Evolutionary conservation across 1,140 invertebrate species (phyloP), one percentile per base, ranked within the genome.

Genomic region (Penaeus vannamei): DNA sequence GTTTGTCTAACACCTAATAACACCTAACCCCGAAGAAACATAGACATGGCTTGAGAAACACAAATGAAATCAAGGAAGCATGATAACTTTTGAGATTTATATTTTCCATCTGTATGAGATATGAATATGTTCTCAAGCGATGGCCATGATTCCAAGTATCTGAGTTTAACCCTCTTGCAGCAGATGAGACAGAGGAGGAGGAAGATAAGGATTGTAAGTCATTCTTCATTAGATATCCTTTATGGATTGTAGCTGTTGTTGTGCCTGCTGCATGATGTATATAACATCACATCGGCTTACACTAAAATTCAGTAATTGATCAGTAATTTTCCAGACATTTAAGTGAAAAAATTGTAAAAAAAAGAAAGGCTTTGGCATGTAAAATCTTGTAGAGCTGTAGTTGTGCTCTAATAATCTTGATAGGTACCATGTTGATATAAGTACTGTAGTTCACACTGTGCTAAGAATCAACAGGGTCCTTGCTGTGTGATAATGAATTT

Each of bases 171-270:
- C 81, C 62, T 62, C 81, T 89, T 89, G 76, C 87, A 89, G 87
- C 87, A 84, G 87, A 89, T 66, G 87, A 85, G 32, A 89, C 87
- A 53, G 86, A 86, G 72, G 86, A 89, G 69, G 82, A 89, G 66
- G 85, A 86, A 62, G 87, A 89, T 72, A 84, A 84, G 81, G 87
- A 89, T 29, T 89, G 87, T 89, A 89, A 89, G 87, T 89, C 72
- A 29, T 61, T 80, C 23, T 62, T 20, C 20, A 36, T 62, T 36
- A 23, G 60, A 62, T 86, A 77, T 60, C 62, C 36, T 61, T 32
- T 53, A 26, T 72, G 46, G 17, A 29, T 66, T 61, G 14, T 62
- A 36, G 32, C 23, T 64, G 26, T 26, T 82, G 19, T 80, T 53
- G 32, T 81, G 46, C 42, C 53, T 53, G 53, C 53, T 53, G 53